Base-by-base conservation (phyloP, 2,797 vertebrate genomes). In the Tangara arthus region DNA sequence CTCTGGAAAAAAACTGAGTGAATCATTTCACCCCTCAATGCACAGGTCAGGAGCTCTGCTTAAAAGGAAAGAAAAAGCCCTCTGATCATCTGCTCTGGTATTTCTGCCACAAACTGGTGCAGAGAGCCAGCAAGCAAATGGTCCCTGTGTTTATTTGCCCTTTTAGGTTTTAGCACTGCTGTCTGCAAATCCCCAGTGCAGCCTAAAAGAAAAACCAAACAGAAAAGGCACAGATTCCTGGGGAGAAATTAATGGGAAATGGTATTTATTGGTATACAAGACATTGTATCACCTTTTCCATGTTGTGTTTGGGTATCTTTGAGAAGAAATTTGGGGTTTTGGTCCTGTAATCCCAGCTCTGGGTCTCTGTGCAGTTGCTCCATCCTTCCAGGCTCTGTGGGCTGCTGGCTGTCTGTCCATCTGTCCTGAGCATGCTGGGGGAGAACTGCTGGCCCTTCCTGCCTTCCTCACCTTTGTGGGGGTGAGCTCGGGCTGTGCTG, bases 11-110 rank as follows among this genome's bases (percentile, higher is more conserved):
- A 94, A 70, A 9, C 12, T 1, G 15, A 86, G 60, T 95, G 93
- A 93, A 92, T 95, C 92, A 92, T 70, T 92, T 92, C 81, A 94
- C 35, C 82, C 59, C 35, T 22, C 52, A 68, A 17, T 49, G 77
- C 80, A 83, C 66, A 79, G 92, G 85, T 93, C 93, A 91, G 88
- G 82, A 94, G 55, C 26, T 76, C 28, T 84, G 85, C 82, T 91
- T 61, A 44, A 76, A 90, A 64, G 70, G 34, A 86, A 83, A 71
- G 27, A 72, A 89, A 75, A 83, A 81, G 32, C 22, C 37, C 46
- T 95, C 76, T 71, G 89, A 87, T 91, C 87, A 53, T 86, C 53
- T 75, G 46, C 57, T 91, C 72, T 78, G 57, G 79, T 91, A 83
- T 81, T 88, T 88, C 72, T 93, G 94, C 87, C 81, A 72, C 71